Evolutionary conservation across 1,140 invertebrate species (phyloP).

Genomic region (Drosophila rhopaloa): DNA sequence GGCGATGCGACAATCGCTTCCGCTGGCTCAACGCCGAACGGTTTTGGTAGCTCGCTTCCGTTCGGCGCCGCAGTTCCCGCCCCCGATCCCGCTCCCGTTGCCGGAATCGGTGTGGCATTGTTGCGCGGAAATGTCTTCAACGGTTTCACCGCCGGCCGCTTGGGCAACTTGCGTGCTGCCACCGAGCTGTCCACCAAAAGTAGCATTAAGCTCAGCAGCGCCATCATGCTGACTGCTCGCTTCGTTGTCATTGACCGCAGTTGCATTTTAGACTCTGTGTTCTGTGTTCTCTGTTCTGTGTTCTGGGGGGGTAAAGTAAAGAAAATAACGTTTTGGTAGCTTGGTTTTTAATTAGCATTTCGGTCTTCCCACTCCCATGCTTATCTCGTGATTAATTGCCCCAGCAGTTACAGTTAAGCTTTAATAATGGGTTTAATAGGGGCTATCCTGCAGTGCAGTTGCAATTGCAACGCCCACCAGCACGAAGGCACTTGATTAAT

Average conservation of each 20-base stretch:
- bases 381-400: conserved; percentile 77
- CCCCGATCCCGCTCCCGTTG: conserved; percentile 52
- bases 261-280: conserved; percentile 43
- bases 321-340: conserved; percentile 62
- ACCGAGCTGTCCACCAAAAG: conserved; percentile 62
- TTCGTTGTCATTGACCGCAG: conserved; percentile 75
- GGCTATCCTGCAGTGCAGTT: conserved; percentile 19
- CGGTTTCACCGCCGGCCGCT: conserved; percentile 81
- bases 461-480: conserved; percentile 55
- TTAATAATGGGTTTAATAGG: conserved; percentile 73
- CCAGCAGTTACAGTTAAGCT: conserved; percentile 72
- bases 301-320: conserved; percentile 11
- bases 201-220: conserved; percentile 44
- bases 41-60: conserved; percentile 90
- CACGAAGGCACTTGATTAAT: conserved; percentile 74
- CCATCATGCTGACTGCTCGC: conserved; percentile 68
- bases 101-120: conserved; percentile 66
- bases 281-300: conserved; percentile 3
- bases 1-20: conserved; percentile 57
- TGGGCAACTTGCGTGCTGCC: conserved; percentile 68
- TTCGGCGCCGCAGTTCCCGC: conserved; percentile 82
- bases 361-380: conserved; percentile 49
- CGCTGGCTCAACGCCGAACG: conserved; percentile 87
- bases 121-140: conserved; percentile 79
- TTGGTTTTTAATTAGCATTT: conserved; percentile 78